Evolutionary conservation across 2,888 invertebrate species (phyloP), one percentile per base, ranked within the genome.

Genomic region (Schrankia costaestrigalis): DNA sequence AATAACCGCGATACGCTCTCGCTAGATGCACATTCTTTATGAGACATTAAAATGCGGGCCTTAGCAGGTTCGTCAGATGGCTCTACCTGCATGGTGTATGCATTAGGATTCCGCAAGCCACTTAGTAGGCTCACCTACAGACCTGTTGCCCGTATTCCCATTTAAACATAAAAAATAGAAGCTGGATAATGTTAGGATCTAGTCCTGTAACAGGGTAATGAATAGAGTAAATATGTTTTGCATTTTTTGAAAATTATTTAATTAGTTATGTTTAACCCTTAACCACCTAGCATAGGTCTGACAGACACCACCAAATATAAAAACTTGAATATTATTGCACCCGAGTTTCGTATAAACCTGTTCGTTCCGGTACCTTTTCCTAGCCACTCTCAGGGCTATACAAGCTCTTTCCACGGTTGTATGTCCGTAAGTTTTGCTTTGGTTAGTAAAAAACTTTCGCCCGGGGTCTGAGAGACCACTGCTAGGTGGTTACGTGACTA

Each of bases 131-230:
- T 87, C 83, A 87, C 87, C 87, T 85, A 87, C 78, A 87, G 80
- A 87, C 87, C 87, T 71, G 79, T 82, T 87, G 86, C 86, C 86
- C 87, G 86, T 86, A 86, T 87, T 87, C 78, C 70, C 71, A 76
- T 77, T 72, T 72, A 66, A 64, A 59, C 56, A 75, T 81, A 85
- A 86, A 86, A 86, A 87, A 81, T 80, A 80, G 76, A 80, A 51
- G 73, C 72, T 75, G 71, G 65, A 67, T 78, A 77, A 78, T 82
- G 76, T 80, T 79, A 76, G 81, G 73, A 80, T 78, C 83, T 83
- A 83, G 77, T 71, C 67, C 29, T 56, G 57, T 46, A 49, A 48
- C 59, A 39, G 23, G 23, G 47, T 67, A 71, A 59, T 40, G 22
- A 6, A 36, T 75, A 37, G 82, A 83, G 77, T 42, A 15, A 69